These are phyloP conservation scores for Drosophila imparisetae DNA, from an alignment of 2,888 invertebrate genomes.

Conservation along the genomic window DNA sequence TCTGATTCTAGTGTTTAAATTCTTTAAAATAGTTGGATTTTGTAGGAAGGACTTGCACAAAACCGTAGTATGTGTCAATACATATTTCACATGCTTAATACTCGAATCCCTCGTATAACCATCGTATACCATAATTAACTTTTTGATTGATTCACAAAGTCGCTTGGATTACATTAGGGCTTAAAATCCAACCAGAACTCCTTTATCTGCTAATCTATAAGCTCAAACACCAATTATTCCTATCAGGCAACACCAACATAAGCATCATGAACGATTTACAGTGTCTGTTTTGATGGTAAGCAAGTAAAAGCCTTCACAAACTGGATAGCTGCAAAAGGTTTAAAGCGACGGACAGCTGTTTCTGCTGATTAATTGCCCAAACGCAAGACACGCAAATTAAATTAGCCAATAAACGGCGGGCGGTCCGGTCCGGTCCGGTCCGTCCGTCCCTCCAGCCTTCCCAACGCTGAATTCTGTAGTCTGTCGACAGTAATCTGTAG, in stretches of 20 bases:
- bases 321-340: slow-evolving; percentile 54
- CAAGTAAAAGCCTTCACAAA: slow-evolving; percentile 21
- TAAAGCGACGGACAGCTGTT: slow-evolving; percentile 78
- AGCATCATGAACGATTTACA: slow-evolving; percentile 15
- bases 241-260: slow-evolving; percentile 8
- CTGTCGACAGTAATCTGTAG: slow-evolving; percentile 7
- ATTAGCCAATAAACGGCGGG: slow-evolving; percentile 80
- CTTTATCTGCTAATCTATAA: slow-evolving; percentile 31
- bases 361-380: slow-evolving; percentile 79
- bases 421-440: slow-evolving; percentile 28
- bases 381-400: slow-evolving; percentile 80
- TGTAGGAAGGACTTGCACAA: not conserved
- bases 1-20: not conserved
- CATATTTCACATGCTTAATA: not conserved
- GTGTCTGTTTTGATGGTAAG: slow-evolving; percentile 18
- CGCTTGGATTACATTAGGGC: slow-evolving; percentile 10
- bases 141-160: slow-evolving; percentile 21
- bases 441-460: not conserved
- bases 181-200: slow-evolving; percentile 15
- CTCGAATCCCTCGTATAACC: not conserved
- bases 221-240: slow-evolving; percentile 17
- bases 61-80: not conserved
- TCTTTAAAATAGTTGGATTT: not conserved
- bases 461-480: slow-evolving; percentile 20
- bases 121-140: slow-evolving; percentile 12